phyloP scores from a whole-genome alignment of 35 echinoderm and acorn worm genomes.

The Heliocidaris tuberculata region DNA sequence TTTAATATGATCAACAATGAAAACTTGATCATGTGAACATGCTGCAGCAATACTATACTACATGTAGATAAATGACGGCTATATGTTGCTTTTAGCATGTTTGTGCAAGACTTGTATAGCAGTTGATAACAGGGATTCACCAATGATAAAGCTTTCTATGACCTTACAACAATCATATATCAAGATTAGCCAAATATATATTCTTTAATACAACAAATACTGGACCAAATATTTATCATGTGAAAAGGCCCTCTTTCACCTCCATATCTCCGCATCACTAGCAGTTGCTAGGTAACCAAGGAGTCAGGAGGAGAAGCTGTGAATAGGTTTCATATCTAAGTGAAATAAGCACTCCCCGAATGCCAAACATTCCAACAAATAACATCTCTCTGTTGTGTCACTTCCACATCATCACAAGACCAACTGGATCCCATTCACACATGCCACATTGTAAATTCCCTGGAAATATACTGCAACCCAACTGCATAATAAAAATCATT shows the following conservation, averaged over 20 bases:
- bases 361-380: slow-evolving; percentile 18
- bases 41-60: no score
- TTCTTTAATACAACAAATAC: no score
- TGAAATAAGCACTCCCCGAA: not conserved
- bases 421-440: not conserved
- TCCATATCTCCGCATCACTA: not conserved
- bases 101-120: no score
- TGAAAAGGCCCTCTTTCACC: not conserved
- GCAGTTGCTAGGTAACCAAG: slow-evolving; percentile 28
- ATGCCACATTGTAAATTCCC: not conserved
- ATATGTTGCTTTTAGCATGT: no score
- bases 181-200: no score
- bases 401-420: not conserved
- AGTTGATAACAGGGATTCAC: no score
- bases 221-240: no score
- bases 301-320: slow-evolving; percentile 2
- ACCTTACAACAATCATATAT: no score
- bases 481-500: not conserved
- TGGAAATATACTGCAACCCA: not conserved
- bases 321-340: slow-evolving; percentile 10
- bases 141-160: no score
- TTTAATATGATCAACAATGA: no score
- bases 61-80: no score
- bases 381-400: slow-evolving; percentile 30
- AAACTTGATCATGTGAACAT: no score